These are phyloP conservation scores for Ormyrus pomaceus DNA, from an alignment of 2,888 invertebrate species.

Conservation along the genomic window DNA sequence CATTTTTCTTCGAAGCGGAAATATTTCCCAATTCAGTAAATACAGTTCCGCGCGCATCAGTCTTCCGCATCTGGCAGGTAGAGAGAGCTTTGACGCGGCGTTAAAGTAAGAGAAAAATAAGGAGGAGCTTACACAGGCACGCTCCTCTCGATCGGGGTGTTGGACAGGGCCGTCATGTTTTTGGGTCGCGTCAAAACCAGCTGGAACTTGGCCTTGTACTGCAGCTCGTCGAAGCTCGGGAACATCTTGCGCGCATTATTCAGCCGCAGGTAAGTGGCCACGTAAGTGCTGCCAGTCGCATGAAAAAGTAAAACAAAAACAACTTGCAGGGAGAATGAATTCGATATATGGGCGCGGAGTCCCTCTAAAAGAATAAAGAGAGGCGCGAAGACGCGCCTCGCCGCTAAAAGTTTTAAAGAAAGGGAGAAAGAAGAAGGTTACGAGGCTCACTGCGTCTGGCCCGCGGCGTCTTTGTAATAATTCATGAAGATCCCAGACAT, in stretches of 20 bases:
- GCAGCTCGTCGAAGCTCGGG: slow-evolving; percentile 89
- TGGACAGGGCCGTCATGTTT: slow-evolving; percentile 78
- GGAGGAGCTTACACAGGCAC: slow-evolving; percentile 79
- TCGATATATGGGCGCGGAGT: too few species aligned
- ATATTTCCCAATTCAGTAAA: too few species aligned
- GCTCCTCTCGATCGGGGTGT: slow-evolving; percentile 79
- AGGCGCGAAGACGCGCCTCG: too few species aligned
- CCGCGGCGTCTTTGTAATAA: slow-evolving; percentile 77
- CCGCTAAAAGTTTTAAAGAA: neutral
- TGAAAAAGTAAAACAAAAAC: neutral
- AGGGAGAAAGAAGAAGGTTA: too few species aligned
- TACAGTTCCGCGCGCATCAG: too few species aligned
- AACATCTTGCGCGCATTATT: slow-evolving; percentile 86
- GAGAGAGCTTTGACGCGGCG: too few species aligned
- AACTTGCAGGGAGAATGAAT: neutral
- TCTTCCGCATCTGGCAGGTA: too few species aligned
- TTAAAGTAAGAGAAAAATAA: too few species aligned
- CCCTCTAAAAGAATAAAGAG: neutral
- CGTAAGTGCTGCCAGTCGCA: slow-evolving; percentile 77
- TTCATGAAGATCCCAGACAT: slow-evolving; percentile 85
- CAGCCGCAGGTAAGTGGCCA: slow-evolving; percentile 83
- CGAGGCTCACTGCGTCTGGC: slow-evolving; percentile 76
- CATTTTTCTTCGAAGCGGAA: too few species aligned
- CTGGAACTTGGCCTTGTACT: slow-evolving; percentile 84
- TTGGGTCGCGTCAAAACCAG: slow-evolving; percentile 81